A percentile compares a stretch with the other conserved stretches of the same genome.
phyloP scores from a whole-genome alignment of 2,113 vertebrate genomes.

The Loxodonta africana region DNA sequence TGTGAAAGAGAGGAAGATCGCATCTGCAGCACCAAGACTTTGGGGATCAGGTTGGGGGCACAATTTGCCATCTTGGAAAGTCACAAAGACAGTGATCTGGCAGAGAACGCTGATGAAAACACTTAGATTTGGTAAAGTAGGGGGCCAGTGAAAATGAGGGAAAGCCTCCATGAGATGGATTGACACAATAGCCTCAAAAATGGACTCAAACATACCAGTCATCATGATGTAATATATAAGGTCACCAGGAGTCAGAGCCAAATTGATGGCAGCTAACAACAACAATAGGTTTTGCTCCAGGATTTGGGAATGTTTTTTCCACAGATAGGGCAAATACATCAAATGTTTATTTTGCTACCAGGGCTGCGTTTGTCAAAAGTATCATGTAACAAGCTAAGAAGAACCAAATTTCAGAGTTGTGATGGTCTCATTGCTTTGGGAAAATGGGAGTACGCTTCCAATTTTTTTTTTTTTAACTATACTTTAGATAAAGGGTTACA shows the following conservation, averaged over 20 bases:
- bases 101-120: conserved; percentile 55
- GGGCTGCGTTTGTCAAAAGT: conserved; percentile 44
- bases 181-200: background rate
- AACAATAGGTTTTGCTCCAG: conserved; percentile 78
- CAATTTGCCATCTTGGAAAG: background rate
- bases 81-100: conserved; percentile 48
- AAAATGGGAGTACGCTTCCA: background rate
- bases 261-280: background rate
- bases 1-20: accelerated
- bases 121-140: background rate
- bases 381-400: background rate
- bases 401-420: accelerated
- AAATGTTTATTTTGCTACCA: background rate
- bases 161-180: background rate
- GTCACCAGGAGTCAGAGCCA: background rate
- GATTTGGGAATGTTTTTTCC: conserved; percentile 28
- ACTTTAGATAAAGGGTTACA: no score
- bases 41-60: background rate
- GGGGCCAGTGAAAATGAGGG: background rate
- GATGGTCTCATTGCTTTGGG: background rate
- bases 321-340: background rate
- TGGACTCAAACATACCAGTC: background rate
- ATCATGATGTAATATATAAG: background rate
- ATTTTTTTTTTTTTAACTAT: no score
- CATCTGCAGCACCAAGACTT: background rate